Conservation (phyloP, 1,140 invertebrate species). For the Euwallacea similis region DNA sequence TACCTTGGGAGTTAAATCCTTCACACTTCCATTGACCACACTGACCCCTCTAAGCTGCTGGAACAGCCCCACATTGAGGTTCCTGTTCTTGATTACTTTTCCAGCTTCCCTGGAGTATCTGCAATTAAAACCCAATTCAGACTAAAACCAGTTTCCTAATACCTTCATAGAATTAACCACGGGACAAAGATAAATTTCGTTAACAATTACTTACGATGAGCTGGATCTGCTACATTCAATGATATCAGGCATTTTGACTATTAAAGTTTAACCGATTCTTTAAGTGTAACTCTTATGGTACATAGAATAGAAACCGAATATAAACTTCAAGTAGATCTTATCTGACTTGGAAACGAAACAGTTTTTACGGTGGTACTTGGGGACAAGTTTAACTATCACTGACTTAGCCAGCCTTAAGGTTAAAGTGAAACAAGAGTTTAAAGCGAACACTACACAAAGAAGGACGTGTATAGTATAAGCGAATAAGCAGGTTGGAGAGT, state of each 20-base stretch:
- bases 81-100: slow-evolving; percentile 44
- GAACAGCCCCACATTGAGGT: slow-evolving; percentile 46
- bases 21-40: slow-evolving; percentile 50
- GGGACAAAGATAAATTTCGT: neutral
- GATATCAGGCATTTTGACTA: slow-evolving; percentile 50
- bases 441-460: neutral
- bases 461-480: neutral
- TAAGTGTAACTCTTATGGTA: slow-evolving; percentile 53
- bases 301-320: slow-evolving; percentile 52
- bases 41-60: slow-evolving; percentile 51
- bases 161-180: neutral
- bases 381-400: slow-evolving; percentile 38
- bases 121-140: slow-evolving; percentile 30
- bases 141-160: neutral
- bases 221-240: slow-evolving; percentile 15
- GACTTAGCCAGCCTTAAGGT: slow-evolving; percentile 29
- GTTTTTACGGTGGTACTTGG: slow-evolving; percentile 29
- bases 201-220: slow-evolving; percentile 31
- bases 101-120: slow-evolving; percentile 49
- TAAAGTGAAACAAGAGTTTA: slow-evolving; percentile 11
- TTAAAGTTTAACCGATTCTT: neutral
- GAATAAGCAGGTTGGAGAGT: neutral
- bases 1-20: slow-evolving; percentile 57
- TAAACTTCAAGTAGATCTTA: slow-evolving; percentile 48
- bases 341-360: slow-evolving; percentile 48